phyloP scores from a whole-genome alignment of 1,140 invertebrate genomes.

The Saxidomus purpurata region DNA sequence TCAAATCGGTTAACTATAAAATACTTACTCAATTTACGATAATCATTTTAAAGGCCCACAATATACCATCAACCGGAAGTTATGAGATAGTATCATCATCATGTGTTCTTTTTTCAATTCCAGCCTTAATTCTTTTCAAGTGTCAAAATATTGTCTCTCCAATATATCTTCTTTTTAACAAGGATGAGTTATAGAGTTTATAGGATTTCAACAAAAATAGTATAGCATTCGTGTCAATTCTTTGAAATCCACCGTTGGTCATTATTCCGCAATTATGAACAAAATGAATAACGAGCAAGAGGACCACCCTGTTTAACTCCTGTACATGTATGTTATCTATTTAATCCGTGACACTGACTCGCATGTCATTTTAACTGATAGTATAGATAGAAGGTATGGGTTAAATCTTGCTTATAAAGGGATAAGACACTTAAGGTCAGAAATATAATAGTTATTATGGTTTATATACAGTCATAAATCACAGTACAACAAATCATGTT shows the following conservation, averaged over 20 bases:
- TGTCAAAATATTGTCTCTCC: background rate
- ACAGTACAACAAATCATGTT: background rate
- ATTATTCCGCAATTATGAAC: constrained; percentile 33
- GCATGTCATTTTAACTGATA: constrained; percentile 26
- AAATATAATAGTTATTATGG: constrained; percentile 5
- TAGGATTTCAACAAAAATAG: constrained; percentile 11
- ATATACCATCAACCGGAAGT: background rate
- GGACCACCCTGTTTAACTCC: constrained; percentile 32
- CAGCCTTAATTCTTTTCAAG: constrained; percentile 23
- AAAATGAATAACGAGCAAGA: background rate
- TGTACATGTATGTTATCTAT: background rate
- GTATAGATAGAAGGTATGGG: constrained; percentile 17
- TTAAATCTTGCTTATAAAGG: constrained; percentile 18
- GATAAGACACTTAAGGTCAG: constrained; percentile 22
- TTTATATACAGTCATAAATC: background rate
- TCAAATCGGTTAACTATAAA: background rate
- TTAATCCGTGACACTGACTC: constrained; percentile 10
- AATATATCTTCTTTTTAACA: constrained; percentile 4
- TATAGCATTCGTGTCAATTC: constrained; percentile 10
- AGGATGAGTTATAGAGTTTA: constrained; percentile 27
- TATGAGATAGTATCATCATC: background rate
- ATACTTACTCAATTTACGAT: background rate
- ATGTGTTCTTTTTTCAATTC: background rate
- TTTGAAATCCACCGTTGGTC: constrained; percentile 14
- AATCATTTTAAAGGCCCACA: background rate